A percentile compares a stretch with the other conserved stretches of the same genome.
Conservation (phyloP, 2,797 vertebrate species). For the Oryzias dopingdopingensis region DNA sequence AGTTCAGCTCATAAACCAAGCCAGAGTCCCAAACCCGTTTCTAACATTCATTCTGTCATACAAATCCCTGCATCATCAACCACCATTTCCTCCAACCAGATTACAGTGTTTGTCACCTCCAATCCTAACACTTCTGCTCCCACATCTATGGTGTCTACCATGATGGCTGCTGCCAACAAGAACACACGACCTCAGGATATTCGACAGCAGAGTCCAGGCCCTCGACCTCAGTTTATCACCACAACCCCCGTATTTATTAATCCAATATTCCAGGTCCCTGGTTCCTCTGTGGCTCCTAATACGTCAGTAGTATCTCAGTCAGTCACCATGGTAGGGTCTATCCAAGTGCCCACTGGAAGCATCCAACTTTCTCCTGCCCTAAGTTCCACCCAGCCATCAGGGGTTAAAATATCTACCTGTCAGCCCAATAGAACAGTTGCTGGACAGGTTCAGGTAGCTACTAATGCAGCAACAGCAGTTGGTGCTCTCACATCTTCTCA, state of each 20-base stretch:
- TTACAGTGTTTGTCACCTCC: conserved; percentile 95
- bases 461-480: conserved; percentile 41
- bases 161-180: conserved; percentile 87
- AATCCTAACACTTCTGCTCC: conserved; percentile 89
- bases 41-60: conserved; percentile 82
- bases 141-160: conserved; percentile 85
- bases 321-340: conserved; percentile 87
- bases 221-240: conserved; percentile 88
- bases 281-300: conserved; percentile 83
- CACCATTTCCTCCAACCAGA: conserved; percentile 86
- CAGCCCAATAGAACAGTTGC: conserved; percentile 76
- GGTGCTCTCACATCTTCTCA: conserved; percentile 61
- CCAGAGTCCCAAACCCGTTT: conserved; percentile 67
- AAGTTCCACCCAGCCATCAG: conserved; percentile 66
- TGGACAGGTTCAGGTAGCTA: conserved; percentile 78
- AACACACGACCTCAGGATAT: conserved; percentile 84
- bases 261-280: conserved; percentile 91
- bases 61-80: conserved; percentile 86
- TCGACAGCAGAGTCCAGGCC: conserved; percentile 76
- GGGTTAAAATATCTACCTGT: conserved; percentile 68
- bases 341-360: conserved; percentile 88
- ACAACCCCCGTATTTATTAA: conserved; percentile 92
- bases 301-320: conserved; percentile 86
- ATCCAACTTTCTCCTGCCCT: conserved; percentile 86
- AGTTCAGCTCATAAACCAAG: conserved; percentile 53